A percentile compares a stretch with the other conserved stretches of the same genome.
Evolutionary conservation across 2,113 vertebrate genomes (phyloP).

Genomic region (Vicugna pacos): DNA sequence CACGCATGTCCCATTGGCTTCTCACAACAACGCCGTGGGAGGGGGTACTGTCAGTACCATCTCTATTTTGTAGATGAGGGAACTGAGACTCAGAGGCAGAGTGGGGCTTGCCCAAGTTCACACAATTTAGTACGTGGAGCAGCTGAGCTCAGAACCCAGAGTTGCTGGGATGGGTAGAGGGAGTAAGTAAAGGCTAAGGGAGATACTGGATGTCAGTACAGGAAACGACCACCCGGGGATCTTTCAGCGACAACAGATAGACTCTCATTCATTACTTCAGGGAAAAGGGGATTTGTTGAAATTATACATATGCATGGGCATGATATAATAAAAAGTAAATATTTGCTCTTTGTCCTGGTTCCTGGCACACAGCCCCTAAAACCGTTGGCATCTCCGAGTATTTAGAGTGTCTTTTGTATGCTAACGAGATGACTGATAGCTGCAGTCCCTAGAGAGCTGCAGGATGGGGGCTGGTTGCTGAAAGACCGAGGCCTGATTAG

Average conservation of each 20-base stretch:
- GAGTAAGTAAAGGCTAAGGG: background rate
- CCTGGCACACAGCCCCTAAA: background rate
- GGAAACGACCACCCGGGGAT: background rate
- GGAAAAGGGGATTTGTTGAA: background rate
- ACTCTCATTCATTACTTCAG: background rate
- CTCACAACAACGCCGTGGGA: accelerated
- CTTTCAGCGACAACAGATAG: background rate
- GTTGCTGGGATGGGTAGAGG: background rate
- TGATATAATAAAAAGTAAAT: constrained; percentile 44
- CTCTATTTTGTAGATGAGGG: background rate
- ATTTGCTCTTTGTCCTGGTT: constrained; percentile 1
- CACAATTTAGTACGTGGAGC: background rate
- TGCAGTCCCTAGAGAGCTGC: background rate
- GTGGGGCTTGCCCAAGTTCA: background rate
- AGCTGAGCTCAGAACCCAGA: background rate
- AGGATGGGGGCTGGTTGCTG: background rate
- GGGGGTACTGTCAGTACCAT: no score
- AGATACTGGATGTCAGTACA: background rate
- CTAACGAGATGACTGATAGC: constrained; percentile 11
- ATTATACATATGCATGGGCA: background rate
- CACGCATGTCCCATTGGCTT: accelerated
- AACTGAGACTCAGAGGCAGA: background rate
- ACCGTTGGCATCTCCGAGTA: background rate
- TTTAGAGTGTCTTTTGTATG: background rate
- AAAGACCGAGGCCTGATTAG: background rate